Base-by-base conservation (phyloP, 2,113 vertebrate genomes). In the Piaya cayana region DNA sequence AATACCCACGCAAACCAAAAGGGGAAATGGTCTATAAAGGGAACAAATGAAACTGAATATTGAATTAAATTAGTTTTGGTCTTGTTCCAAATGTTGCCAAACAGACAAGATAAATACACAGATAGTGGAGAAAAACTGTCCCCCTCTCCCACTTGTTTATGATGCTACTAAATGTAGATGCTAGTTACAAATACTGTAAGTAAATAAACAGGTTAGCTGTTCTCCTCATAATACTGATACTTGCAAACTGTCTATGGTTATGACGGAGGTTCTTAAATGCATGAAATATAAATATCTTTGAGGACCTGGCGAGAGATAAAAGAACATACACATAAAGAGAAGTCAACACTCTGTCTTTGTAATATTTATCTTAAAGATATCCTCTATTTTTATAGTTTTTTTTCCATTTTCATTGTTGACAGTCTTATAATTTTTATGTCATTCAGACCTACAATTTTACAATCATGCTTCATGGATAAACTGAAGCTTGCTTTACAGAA, bases 1-100 rank as follows among this genome's bases (percentile, higher is more conserved):
- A 95, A 93, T 96, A 86, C 90, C 93, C 91, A 96, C 63, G 78
- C 91, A 96, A 95, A 97, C 82, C 90, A 90, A 95, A 90, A 94
- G 79, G 79, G 79, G 71, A 97, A 96, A 96, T 74, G 75, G 87
- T 79, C 85, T 95, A 94, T 94, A 96, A 95, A 96, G 79, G 62
- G 91, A 95, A 89, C 45, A 95, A 96, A 94, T 52, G 49, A 93
- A 93, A 82, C 84, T 25, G 65, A 82, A 58, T 89, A 91, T 93
- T 92, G 85, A 90, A 87, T 97, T 91, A 88, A 94, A 96, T 80
- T 96, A 22, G 1, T 87, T 91, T 97, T 96, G 89, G 78, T 93
- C 67, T 82, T 59, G 8, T 59, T 95, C 87, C 92, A 97, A 94
- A 88, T 68, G 82, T 94, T 95, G 82, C 92, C 93, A 95, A 94